These are phyloP conservation scores for Gandaritis pyraliata DNA, from an alignment of 2,888 invertebrate species.

Conservation along the genomic window DNA sequence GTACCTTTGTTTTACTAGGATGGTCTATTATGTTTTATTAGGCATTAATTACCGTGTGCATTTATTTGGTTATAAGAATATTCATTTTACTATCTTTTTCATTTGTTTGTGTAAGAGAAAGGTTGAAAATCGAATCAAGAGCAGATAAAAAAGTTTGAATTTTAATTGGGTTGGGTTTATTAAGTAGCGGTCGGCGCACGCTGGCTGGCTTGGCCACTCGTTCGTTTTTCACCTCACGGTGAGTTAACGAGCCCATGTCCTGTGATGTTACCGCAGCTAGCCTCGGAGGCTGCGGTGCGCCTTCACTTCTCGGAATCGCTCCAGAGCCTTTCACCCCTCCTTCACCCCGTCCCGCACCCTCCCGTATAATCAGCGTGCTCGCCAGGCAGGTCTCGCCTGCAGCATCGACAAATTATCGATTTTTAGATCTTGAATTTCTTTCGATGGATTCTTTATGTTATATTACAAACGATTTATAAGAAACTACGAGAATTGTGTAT, in stretches of 20 bases:
- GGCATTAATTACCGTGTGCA: too few relatives aligned
- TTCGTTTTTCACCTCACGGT: constrained; percentile 70
- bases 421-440: constrained; percentile 11
- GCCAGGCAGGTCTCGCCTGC: constrained; percentile 55
- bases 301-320: constrained; percentile 75
- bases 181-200: constrained; percentile 44
- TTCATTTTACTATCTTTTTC: background rate
- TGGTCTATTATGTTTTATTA: too few relatives aligned
- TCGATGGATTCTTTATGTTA: background rate
- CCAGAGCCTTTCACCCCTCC: constrained; percentile 46
- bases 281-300: constrained; percentile 67
- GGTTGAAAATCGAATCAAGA: constrained; percentile 27
- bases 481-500: too few relatives aligned
- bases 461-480: too few relatives aligned
- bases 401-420: constrained; percentile 26
- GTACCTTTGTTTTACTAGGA: too few relatives aligned
- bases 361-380: constrained; percentile 63
- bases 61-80: too few relatives aligned
- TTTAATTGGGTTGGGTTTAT: constrained; percentile 64
- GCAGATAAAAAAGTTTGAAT: constrained; percentile 52
- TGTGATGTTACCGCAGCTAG: constrained; percentile 78
- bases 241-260: constrained; percentile 72
- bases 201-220: constrained; percentile 46
- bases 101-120: constrained; percentile 20
- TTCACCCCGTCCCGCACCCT: constrained; percentile 46